These are phyloP conservation scores for Melierax canorus DNA, from an alignment of 2,113 vertebrate species.

Conservation along the genomic window DNA sequence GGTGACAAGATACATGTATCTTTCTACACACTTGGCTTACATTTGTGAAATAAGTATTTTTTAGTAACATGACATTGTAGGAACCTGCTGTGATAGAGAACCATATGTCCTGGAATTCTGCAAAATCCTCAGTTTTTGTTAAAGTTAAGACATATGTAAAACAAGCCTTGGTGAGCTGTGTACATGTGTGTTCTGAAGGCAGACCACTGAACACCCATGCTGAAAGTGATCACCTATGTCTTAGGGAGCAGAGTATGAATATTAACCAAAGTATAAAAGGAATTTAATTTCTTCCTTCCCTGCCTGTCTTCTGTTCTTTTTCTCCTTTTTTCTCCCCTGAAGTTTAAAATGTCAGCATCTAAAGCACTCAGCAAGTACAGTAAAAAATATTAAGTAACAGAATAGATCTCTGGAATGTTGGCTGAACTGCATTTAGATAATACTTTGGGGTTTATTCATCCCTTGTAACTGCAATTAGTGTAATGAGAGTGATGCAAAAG, in stretches of 20 bases:
- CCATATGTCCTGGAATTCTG: neutral
- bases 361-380: neutral
- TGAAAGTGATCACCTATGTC: neutral
- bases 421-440: neutral
- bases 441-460: neutral
- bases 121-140: neutral
- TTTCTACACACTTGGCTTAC: neutral
- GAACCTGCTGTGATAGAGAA: neutral
- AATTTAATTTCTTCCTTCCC: neutral
- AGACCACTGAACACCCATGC: neutral
- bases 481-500: neutral
- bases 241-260: neutral
- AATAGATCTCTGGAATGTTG: neutral
- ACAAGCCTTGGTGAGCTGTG: neutral
- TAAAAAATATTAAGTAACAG: neutral
- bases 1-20: neutral
- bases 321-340: rapidly evolving
- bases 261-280: neutral
- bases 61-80: neutral
- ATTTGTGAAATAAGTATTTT: neutral
- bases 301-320: neutral
- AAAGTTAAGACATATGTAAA: neutral
- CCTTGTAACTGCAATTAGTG: neutral
- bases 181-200: neutral
- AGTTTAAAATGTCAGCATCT: neutral